phyloP scores from a whole-genome alignment of 2,113 vertebrate genomes.

The Tragelaphus strepsiceros region DNA sequence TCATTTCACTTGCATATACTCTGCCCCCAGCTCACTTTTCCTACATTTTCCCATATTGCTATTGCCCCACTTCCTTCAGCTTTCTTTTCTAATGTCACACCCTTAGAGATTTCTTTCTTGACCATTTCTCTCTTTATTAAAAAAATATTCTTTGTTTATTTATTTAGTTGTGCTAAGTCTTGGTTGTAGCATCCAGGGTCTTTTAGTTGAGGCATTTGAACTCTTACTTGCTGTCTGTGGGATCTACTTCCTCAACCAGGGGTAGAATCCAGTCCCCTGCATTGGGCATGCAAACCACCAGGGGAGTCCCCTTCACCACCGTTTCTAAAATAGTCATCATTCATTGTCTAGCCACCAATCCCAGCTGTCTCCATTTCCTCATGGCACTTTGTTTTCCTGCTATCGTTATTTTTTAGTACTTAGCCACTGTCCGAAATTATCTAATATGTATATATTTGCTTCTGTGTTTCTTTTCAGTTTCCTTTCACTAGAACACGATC shows the following conservation, averaged over 20 bases:
- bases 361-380: background rate
- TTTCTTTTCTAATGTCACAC: background rate
- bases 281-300: background rate
- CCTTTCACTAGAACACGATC: background rate
- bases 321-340: background rate
- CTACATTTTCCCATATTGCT: background rate
- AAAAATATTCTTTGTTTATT: background rate
- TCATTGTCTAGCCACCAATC: background rate
- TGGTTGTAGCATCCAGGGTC: background rate
- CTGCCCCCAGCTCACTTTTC: background rate
- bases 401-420: background rate
- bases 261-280: background rate
- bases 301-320: background rate
- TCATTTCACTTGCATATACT: background rate
- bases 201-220: background rate
- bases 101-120: background rate
- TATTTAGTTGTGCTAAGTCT: background rate
- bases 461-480: background rate
- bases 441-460: background rate
- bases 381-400: background rate
- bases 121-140: fast-evolving
- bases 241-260: background rate
- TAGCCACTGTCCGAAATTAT: background rate
- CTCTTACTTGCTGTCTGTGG: background rate
- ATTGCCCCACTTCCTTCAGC: background rate